Evolutionary conservation across 2,113 vertebrate genomes (phyloP), one percentile per base, ranked within the genome.

Genomic region (Ochotona princeps): DNA sequence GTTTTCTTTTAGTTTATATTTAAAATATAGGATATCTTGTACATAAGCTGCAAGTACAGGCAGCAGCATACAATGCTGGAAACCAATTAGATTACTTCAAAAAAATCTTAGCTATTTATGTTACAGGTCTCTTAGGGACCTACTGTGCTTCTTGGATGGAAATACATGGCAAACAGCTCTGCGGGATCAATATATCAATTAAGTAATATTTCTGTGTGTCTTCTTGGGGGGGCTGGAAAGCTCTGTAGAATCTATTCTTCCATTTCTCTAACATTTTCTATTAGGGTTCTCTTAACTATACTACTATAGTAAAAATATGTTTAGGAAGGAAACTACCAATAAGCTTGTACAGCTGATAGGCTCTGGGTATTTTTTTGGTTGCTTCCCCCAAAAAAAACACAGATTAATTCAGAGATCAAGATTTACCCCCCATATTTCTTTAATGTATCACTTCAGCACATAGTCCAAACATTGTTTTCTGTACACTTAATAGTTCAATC

Each of bases 391-490:
- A 20, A 67, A 69, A 89, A 83, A 80, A 44, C 25, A 69, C 32
- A 89, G 7, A 25, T 90, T 94, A 96, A 94, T 67, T 96, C 73
- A 94, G 38, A 57, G 60, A 92, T 89, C 30, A 93, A 73, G 21
- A 70, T 51, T 94, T 97, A 51, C 49, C 26, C 95, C 91, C 15
- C 2, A 44, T 70, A 72, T 96, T 96, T 96, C 67, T 94, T 78
- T 92, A 51, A 93, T 96, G 85, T 88, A 65, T 82, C 72, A 80
- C 44, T 96, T 96, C 89, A 94, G 96, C 86, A 93, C 70, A 79
- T 96, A 91, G 44, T 32, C 86, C 69, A 89, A 94, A 76, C 81
- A 57, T 87, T 74, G 73, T 84, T 89, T 73, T 93, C 94, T 60
- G 83, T 28, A 67, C 32, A 76, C 83, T 96, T 96, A 94, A 86